Percentiles rank a stretch among this genome's conserved stretches.
Evolutionary conservation across 2,113 vertebrate genomes (phyloP).

Genomic region (Riparia riparia): DNA sequence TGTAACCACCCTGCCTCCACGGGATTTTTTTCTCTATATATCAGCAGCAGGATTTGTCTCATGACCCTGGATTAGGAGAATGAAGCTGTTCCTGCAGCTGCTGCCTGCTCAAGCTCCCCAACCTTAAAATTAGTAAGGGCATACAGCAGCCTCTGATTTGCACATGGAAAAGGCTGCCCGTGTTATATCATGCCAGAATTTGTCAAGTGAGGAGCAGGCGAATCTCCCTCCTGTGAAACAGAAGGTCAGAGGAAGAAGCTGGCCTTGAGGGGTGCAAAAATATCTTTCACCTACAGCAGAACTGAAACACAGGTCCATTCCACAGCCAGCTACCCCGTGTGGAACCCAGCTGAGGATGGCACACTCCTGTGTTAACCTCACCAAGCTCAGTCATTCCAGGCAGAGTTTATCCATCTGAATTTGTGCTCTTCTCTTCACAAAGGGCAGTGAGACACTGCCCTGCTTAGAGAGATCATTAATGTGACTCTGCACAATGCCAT

Average conservation of each 20-base stretch:
- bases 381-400: not conserved
- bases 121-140: not conserved
- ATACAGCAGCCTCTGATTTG: not conserved
- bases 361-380: not conserved
- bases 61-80: not conserved
- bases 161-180: not conserved
- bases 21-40: not conserved
- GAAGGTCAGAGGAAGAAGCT: not conserved
- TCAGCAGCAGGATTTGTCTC: constrained; percentile 21
- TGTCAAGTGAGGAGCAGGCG: not conserved
- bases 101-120: not conserved
- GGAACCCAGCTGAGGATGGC: not conserved
- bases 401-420: not conserved
- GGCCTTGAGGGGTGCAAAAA: not conserved
- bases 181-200: not conserved
- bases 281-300: not conserved
- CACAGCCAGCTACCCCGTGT: not conserved
- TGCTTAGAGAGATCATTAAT: not conserved
- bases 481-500: not conserved
- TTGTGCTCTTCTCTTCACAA: not conserved
- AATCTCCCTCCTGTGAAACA: not conserved
- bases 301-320: not conserved
- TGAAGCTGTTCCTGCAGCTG: constrained; percentile 16
- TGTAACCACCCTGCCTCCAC: not conserved
- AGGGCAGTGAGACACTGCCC: not conserved